Base-by-base conservation (phyloP, 92 coral and sea anemone genomes). In the Bergia sp. region DNA sequence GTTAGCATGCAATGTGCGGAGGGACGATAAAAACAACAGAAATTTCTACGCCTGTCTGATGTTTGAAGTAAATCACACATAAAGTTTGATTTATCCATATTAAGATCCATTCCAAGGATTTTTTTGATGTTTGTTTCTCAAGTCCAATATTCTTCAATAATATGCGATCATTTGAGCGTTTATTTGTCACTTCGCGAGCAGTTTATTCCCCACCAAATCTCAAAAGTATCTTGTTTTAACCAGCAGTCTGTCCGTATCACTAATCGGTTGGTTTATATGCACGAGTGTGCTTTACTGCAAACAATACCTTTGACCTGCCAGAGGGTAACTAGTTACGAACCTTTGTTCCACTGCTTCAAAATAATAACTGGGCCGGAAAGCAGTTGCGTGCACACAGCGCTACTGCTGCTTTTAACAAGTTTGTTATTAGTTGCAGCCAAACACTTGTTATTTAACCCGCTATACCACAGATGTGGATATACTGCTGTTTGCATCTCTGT, bases 91-190 rank as follows among this genome's bases (percentile, higher is more conserved):
- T 76, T 77, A 44, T 29, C 86, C 86, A 82, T 82, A 82, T 82
- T 40, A 82, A 82, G 86, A 82, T 82, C 55, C 86, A 42, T 64
- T 66, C 73, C 86, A 42, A n/a, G 20, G 18, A 82, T 42, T 65
- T 76, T 76, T 76, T 3, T 44, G 41, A 79, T 79, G 43, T 82
- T 82, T 37, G 72, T 2, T 7, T 82, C 37, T 10, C 49, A 2
- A 8, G 86, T 7, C 86, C 86, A 23, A 82, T 82, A 82, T 66
- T 20, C 29, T 45, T 29, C 29, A 29, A 29, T 66, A 82, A 40
- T 41, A 66, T 65, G 42, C 41, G 76, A 82, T 66, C 2, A 61
- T 61, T 61, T 61, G 11, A 8, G 53, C 8, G 29, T 12, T 18
- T 61, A 13, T 61, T 61, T 61, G 69, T 61, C 29, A 16, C n/a